These are phyloP conservation scores for Pedionomus torquatus DNA, from an alignment of 2,113 vertebrate species.

Conservation along the genomic window DNA sequence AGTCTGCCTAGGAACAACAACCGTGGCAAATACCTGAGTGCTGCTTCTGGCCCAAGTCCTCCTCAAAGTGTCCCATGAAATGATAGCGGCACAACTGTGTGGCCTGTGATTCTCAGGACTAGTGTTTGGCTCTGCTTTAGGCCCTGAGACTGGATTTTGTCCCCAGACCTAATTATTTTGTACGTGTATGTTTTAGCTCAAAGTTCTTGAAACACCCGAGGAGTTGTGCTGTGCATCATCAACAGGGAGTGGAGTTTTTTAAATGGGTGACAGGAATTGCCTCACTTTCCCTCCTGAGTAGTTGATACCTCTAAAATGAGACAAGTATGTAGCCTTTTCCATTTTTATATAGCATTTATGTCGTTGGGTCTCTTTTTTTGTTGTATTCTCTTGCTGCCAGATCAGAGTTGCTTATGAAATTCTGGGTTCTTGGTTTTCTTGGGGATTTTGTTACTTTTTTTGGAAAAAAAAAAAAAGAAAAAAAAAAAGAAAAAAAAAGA, in stretches of 20 bases:
- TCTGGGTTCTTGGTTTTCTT: neutral
- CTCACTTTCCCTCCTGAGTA: neutral
- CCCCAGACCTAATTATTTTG: neutral
- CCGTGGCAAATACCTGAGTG: neutral
- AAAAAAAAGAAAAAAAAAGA: too few relatives aligned
- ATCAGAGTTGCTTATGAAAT: neutral
- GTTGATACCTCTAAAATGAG: neutral
- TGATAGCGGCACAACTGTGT: rapidly evolving
- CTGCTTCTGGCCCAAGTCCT: neutral
- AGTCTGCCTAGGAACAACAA: neutral
- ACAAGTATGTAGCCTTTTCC: neutral
- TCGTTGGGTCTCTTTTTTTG: neutral
- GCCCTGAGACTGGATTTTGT: neutral
- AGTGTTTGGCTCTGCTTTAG: neutral
- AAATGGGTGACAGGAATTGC: neutral
- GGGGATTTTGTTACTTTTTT: neutral
- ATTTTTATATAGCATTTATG: neutral
- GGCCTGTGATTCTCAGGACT: neutral
- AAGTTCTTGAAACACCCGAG: neutral
- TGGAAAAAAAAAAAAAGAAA: neutral
- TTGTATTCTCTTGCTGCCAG: neutral
- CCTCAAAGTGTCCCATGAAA: neutral
- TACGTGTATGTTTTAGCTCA: neutral
- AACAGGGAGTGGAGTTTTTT: neutral
- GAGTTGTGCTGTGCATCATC: neutral